Percentiles rank a stretch among this genome's conserved stretches.
Evolutionary conservation across 1,140 invertebrate genomes (phyloP).

Genomic region (Drepana arcuata): DNA sequence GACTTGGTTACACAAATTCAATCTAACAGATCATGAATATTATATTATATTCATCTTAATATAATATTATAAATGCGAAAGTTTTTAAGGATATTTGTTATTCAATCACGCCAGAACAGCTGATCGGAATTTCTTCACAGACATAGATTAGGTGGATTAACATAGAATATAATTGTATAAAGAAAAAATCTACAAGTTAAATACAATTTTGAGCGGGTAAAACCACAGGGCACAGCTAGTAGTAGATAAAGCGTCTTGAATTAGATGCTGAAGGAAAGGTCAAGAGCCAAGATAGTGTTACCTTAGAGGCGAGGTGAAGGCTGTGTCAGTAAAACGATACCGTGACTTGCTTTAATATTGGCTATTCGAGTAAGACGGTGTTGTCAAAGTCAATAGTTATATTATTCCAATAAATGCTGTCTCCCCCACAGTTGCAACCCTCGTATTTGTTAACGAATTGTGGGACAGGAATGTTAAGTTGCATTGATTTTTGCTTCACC

Average conservation of each 20-base stretch:
- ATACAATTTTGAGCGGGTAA: too few species aligned
- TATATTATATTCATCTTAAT: conserved; percentile 4
- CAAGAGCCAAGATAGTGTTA: neutral
- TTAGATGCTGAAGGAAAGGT: neutral
- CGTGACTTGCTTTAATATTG: conserved; percentile 7
- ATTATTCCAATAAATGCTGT: conserved; percentile 43
- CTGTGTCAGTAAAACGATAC: conserved; percentile 4
- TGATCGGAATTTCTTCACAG: neutral
- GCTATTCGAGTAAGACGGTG: conserved; percentile 8
- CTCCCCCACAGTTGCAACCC: conserved; percentile 39
- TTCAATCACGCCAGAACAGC: too few species aligned
- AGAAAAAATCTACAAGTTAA: too few species aligned
- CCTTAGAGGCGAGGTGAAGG: conserved; percentile 2
- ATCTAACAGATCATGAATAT: conserved; percentile 3
- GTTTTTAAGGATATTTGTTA: too few species aligned
- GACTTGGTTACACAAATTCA: too few species aligned
- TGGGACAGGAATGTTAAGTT: conserved; percentile 34
- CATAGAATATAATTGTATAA: conserved; percentile 7
- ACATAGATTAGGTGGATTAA: neutral
- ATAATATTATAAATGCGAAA: too few species aligned
- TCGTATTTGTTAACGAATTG: conserved; percentile 18
- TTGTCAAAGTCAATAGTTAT: conserved; percentile 33
- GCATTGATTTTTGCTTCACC: conserved; percentile 1
- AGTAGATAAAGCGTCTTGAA: neutral
- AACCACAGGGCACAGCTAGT: too few species aligned